Evolutionary conservation across 2,113 vertebrate genomes (phyloP), one percentile per base, ranked within the genome.

Genomic region (Ariopsis seemanni): DNA sequence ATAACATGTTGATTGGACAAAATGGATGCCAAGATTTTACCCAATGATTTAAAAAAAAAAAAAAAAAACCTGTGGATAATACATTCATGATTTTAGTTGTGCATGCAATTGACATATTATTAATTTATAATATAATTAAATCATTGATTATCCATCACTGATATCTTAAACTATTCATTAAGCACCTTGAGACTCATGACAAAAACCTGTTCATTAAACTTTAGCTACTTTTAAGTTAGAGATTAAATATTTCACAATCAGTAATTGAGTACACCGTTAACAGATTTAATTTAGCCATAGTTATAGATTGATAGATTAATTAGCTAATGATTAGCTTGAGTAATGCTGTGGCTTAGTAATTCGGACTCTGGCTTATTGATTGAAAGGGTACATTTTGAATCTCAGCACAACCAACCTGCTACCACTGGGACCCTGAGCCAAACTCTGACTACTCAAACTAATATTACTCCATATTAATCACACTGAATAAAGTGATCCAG

Each of bases 261-360:
- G 18, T 82, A 15, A 58, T 5, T 30, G 3, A 58, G 53, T 58
- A 34, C 15, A 34, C 55, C 60, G 4, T 58, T 58, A 80, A 58
- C 5, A 10, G 18, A 62, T 62, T 82, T 62, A 12, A 8, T 20
- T 82, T 82, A 42, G 18, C 17, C 30, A 62, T 62, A 48, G 11
- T 48, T 62, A 82, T 22, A 82, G 58, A 62, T 62, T 34, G 48
- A 7, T 82, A 22, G 5, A 57, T 82, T 62, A 62, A 82, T 48
- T 62, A 82, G 34, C 58, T 62, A 62, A 82, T 25, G 30, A 82
- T 82, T 62, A 60, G 55, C 55, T 60, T 81, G 79, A 82, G 18
- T 48, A 62, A 82, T 15, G 18, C 5, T 62, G 30, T 82, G 57
- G 30, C 2, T 62, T 42, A 62, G 18, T 14, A 82, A 15, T 62